Percentiles rank a stretch among this genome's conserved stretches.
Conservation (phyloP, 2,797 vertebrate genomes). For the Sebastes miniatus region DNA sequence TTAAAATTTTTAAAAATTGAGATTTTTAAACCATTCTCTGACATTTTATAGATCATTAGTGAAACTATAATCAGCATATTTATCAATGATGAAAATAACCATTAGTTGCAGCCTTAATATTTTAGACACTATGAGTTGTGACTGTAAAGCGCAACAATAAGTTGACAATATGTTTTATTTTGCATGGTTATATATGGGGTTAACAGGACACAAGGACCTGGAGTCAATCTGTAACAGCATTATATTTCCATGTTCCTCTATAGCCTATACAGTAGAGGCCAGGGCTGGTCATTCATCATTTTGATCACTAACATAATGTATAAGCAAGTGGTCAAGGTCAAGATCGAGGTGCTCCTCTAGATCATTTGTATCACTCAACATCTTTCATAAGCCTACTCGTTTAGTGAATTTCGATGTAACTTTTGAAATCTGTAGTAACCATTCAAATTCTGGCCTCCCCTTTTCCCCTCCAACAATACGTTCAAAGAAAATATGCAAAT, state of each 20-base stretch:
- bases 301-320: background rate
- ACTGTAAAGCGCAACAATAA: background rate
- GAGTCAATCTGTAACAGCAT: background rate
- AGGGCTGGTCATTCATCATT: background rate
- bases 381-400: background rate
- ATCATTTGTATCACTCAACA: conserved; percentile 1
- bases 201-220: background rate
- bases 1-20: accelerated
- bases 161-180: background rate
- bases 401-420: conserved; percentile 31
- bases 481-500: conserved; percentile 61
- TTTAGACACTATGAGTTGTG: background rate
- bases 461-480: background rate
- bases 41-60: background rate
- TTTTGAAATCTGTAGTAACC: conserved; percentile 18
- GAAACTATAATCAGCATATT: background rate
- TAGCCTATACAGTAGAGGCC: background rate
- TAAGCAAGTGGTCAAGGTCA: conserved; percentile 16
- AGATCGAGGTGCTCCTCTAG: conserved; percentile 3
- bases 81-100: background rate
- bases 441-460: background rate
- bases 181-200: background rate
- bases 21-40: background rate
- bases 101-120: background rate
- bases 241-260: background rate